Percentiles rank a stretch among this genome's conserved stretches.
These are phyloP conservation scores for Sitta carolinensis DNA, from an alignment of 2,797 vertebrate genomes.

Conservation along the genomic window DNA sequence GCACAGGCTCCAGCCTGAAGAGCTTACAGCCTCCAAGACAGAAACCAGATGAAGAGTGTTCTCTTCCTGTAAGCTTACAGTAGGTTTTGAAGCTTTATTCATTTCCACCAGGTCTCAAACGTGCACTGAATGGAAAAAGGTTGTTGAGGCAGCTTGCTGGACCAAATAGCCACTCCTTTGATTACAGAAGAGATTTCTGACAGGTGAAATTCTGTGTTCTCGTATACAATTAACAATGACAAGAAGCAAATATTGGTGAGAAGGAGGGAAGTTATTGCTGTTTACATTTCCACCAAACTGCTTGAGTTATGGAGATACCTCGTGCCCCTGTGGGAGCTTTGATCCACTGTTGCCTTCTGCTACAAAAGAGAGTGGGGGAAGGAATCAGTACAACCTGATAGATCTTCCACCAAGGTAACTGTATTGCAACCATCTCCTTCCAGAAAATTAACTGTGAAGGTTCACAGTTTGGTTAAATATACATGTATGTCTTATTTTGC, in stretches of 20 bases:
- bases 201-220: not conserved
- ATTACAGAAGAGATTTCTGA: not conserved
- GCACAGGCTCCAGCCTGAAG: constrained; percentile 22
- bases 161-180: not conserved
- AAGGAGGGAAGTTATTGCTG: not conserved
- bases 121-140: not conserved
- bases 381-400: not conserved
- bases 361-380: not conserved
- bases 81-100: not conserved
- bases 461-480: not conserved
- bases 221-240: not conserved
- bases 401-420: not conserved
- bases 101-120: not conserved
- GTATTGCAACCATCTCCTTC: not conserved
- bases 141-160: not conserved
- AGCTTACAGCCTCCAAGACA: constrained; percentile 32
- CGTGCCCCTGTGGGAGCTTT: rapidly evolving
- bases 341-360: not conserved
- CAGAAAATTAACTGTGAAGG: not conserved
- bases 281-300: not conserved
- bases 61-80: constrained; percentile 24
- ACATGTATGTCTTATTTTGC: not conserved
- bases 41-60: constrained; percentile 55
- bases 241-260: not conserved
- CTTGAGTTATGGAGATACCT: not conserved